Conservation (phyloP, 1,140 invertebrate species). For the Tetraneura akinire region DNA sequence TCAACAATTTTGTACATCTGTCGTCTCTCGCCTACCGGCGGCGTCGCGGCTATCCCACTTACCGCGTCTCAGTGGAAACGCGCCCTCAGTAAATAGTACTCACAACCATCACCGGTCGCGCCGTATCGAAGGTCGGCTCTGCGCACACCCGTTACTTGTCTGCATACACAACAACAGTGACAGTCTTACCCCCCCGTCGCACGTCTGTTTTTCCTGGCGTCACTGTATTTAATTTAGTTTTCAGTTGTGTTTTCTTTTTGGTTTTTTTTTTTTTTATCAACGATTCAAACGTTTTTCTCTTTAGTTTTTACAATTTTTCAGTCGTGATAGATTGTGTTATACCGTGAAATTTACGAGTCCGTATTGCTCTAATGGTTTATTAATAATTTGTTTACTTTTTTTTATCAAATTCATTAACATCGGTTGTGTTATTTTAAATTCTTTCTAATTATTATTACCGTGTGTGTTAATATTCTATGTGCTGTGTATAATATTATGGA, state of each 20-base stretch:
- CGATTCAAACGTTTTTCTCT: background rate
- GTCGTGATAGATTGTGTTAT: background rate
- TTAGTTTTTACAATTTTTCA: background rate
- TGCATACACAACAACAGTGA: slow-evolving; percentile 25
- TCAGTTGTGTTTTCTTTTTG: background rate
- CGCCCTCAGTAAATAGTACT: slow-evolving; percentile 27
- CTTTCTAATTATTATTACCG: background rate
- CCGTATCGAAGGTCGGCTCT: slow-evolving; percentile 38
- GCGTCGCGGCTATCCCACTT: too few species aligned
- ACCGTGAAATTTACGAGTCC: background rate
- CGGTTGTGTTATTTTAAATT: background rate
- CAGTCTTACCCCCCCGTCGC: slow-evolving; percentile 46
- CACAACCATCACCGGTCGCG: background rate
- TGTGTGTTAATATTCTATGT: background rate
- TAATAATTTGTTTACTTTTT: background rate
- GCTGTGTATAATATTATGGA: too few species aligned
- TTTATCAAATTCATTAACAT: background rate
- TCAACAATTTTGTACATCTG: too few species aligned
- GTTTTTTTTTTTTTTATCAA: slow-evolving; percentile 16
- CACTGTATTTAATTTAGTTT: slow-evolving; percentile 33
- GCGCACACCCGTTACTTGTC: slow-evolving; percentile 30
- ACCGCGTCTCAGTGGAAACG: slow-evolving; percentile 38
- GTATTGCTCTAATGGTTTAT: background rate
- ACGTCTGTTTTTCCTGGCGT: slow-evolving; percentile 22
- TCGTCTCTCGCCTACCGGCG: too few species aligned